phyloP scores from a whole-genome alignment of 2,888 invertebrate species.

The Actias luna region DNA sequence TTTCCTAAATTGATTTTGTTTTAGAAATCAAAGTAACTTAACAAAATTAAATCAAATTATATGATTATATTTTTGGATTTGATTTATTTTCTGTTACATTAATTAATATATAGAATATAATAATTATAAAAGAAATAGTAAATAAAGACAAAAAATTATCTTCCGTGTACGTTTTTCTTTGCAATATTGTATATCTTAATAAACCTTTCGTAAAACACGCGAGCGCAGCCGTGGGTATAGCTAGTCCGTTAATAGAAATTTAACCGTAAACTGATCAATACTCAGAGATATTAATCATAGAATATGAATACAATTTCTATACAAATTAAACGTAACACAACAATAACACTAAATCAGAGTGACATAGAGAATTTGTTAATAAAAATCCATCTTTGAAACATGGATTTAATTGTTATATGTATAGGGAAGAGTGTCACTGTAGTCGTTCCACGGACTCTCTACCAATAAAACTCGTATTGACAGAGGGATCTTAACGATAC shows the following conservation, averaged over 20 bases:
- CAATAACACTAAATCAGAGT: neutral
- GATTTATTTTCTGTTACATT: too few species aligned
- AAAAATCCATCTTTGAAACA: conserved; percentile 22
- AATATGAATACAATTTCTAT: neutral
- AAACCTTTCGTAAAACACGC: neutral
- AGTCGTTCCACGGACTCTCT: conserved; percentile 29
- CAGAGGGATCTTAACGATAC: conserved; percentile 37
- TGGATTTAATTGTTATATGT: conserved; percentile 17
- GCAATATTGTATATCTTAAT: too few species aligned
- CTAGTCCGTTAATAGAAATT: neutral
- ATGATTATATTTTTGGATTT: too few species aligned
- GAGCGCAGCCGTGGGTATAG: neutral
- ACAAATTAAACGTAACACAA: neutral
- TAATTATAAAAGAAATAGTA: too few species aligned
- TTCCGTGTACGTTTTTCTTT: too few species aligned
- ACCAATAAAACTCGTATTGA: conserved; percentile 46
- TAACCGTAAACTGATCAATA: neutral
- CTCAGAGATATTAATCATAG: neutral
- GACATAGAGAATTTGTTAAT: conserved; percentile 15
- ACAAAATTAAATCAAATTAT: too few species aligned
- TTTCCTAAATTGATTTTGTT: too few species aligned
- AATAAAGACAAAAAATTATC: too few species aligned
- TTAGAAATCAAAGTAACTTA: too few species aligned
- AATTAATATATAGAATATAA: too few species aligned
- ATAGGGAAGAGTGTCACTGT: conserved; percentile 3